These are phyloP conservation scores for Cheiracanthium punctorium DNA, from an alignment of 2,888 invertebrate species.

Conservation along the genomic window DNA sequence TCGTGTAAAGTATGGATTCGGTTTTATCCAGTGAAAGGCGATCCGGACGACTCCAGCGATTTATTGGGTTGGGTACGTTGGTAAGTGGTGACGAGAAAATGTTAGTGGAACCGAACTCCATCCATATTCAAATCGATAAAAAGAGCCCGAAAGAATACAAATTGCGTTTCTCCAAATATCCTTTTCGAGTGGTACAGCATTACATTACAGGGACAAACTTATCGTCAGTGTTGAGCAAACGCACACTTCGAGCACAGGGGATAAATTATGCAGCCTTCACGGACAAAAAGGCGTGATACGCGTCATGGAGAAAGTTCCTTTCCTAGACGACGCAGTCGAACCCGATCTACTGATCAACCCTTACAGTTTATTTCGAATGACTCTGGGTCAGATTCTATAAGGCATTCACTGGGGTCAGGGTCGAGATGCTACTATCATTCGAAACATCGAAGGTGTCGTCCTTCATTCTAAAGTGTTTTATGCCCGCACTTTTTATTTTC, in stretches of 20 bases:
- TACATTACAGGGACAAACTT: not conserved
- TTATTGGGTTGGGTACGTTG: slow-evolving; percentile 18
- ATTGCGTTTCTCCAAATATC: not conserved
- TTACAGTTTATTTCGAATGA: slow-evolving; percentile 20
- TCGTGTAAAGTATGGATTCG: not conserved
- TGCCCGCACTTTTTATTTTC: slow-evolving; percentile 22
- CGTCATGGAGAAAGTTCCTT: not conserved
- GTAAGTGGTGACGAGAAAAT: not conserved
- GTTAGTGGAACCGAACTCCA: not conserved
- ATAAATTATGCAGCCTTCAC: slow-evolving; percentile 28
- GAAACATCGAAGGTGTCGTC: slow-evolving; percentile 12
- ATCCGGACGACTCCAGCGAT: not conserved
- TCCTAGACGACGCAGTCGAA: not conserved
- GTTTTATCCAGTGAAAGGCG: slow-evolving; percentile 16
- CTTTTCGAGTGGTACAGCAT: not conserved
- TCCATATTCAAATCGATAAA: not conserved
- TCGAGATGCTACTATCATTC: slow-evolving; percentile 9
- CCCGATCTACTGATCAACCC: slow-evolving; percentile 26
- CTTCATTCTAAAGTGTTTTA: not conserved
- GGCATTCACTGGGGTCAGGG: not conserved
- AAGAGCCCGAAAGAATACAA: not conserved
- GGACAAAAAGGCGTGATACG: slow-evolving; percentile 47
- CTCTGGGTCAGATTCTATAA: slow-evolving; percentile 32
- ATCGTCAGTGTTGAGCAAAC: not conserved
- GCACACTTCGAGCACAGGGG: not conserved